These are phyloP conservation scores for Drosophila pandora DNA, from an alignment of 1,140 invertebrate genomes.

Conservation along the genomic window DNA sequence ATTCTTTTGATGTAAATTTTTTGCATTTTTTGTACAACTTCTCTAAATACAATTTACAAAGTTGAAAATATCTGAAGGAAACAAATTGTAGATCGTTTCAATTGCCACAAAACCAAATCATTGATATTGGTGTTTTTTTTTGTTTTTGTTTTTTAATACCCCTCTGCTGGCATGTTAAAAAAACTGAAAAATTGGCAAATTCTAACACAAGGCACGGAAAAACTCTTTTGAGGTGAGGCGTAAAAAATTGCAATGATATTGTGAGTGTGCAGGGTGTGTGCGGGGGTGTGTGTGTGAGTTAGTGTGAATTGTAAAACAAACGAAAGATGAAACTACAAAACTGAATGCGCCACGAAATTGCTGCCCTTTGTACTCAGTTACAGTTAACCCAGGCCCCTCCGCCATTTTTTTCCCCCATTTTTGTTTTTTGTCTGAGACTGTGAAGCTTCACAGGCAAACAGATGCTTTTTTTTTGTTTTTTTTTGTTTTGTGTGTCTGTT, in stretches of 20 bases:
- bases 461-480: constrained; percentile 1
- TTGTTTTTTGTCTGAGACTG: neutral
- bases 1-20: too few relatives aligned
- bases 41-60: neutral
- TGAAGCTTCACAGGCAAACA: constrained; percentile 8
- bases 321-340: constrained; percentile 71
- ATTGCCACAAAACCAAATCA: constrained; percentile 43
- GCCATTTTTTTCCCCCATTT: neutral
- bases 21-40: too few relatives aligned
- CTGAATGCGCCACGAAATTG: constrained; percentile 55
- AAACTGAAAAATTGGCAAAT: constrained; percentile 30
- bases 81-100: constrained; percentile 3
- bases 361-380: constrained; percentile 63
- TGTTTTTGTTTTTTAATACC: neutral
- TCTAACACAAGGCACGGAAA: constrained; percentile 57
- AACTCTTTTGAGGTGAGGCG: constrained; percentile 66
- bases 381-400: constrained; percentile 33
- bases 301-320: constrained; percentile 56
- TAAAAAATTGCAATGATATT: constrained; percentile 35
- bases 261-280: neutral
- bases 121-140: constrained; percentile 12
- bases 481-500: neutral
- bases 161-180: neutral
- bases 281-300: constrained; percentile 2
- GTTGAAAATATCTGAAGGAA: neutral